Conservation (phyloP, 2,113 vertebrate genomes). For the Spea multiplicata region DNA sequence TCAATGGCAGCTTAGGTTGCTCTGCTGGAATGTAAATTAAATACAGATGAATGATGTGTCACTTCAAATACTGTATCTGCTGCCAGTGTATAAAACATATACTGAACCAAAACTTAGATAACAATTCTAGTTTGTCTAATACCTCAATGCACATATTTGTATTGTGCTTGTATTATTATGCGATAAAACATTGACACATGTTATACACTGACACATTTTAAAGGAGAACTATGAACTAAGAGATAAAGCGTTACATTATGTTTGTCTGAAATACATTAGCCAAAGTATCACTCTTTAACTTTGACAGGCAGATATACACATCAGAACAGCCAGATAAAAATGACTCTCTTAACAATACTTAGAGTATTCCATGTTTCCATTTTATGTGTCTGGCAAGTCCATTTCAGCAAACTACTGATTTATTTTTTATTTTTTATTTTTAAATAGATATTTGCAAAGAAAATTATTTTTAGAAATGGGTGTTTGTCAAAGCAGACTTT, state of each 20-base stretch:
- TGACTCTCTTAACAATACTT: background rate
- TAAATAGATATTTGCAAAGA: too few relatives aligned
- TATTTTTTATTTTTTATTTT: too few relatives aligned
- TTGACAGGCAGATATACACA: background rate
- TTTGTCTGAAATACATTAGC: conserved; percentile 15
- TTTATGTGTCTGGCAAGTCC: too few relatives aligned
- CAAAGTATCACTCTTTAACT: background rate
- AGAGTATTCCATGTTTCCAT: background rate
- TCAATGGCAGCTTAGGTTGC: background rate
- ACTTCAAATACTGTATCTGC: background rate
- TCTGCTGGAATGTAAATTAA: background rate
- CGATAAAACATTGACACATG: conserved; percentile 5
- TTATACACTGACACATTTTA: background rate
- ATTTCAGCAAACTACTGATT: too few relatives aligned
- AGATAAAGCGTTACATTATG: conserved; percentile 24
- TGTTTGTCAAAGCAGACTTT: background rate
- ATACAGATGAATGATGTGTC: background rate
- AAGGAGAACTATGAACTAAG: conserved; percentile 19
- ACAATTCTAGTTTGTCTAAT: background rate
- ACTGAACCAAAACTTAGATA: conserved; percentile 2
- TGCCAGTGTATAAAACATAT: conserved; percentile 14
- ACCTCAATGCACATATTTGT: background rate
- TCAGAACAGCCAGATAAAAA: background rate
- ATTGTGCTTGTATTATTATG: conserved; percentile 9
- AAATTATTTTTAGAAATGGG: background rate